phyloP scores from a whole-genome alignment of 2,113 vertebrate species.

The Gopherus evgoodei region DNA sequence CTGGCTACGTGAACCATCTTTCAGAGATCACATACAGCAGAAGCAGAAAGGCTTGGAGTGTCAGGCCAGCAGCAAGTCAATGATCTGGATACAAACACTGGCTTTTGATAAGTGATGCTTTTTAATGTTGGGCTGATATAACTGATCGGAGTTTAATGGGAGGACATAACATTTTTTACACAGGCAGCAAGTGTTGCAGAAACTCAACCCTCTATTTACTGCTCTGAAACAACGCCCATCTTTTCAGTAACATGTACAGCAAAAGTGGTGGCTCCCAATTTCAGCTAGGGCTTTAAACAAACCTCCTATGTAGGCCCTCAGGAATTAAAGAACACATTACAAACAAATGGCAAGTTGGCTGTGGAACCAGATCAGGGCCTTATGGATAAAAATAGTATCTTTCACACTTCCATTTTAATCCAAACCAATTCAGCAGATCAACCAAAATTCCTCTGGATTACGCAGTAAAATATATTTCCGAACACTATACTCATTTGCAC shows the following conservation, averaged over 20 bases:
- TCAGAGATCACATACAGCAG: neutral
- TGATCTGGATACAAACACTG: constrained; percentile 2
- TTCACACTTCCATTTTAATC: neutral
- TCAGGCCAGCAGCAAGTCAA: neutral
- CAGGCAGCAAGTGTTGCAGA: constrained; percentile 25
- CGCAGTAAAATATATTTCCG: neutral
- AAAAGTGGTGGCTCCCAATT: constrained; percentile 52
- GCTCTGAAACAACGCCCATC: constrained; percentile 44
- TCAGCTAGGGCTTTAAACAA: constrained; percentile 59
- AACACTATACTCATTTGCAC: neutral
- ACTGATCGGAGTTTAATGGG: constrained; percentile 61
- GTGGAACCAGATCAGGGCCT: constrained; percentile 49
- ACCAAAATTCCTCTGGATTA: constrained; percentile 1
- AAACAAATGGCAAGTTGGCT: constrained; percentile 49
- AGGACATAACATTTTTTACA: constrained; percentile 23
- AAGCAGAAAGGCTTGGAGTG: neutral
- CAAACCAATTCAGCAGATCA: constrained; percentile 28
- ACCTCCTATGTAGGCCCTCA: constrained; percentile 40
- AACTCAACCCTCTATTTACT: constrained; percentile 51
- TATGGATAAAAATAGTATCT: neutral
- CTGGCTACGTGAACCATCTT: constrained; percentile 25
- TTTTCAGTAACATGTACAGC: constrained; percentile 39
- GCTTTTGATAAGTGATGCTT: constrained; percentile 26
- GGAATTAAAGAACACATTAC: constrained; percentile 49
- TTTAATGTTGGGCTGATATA: constrained; percentile 58